A percentile compares a stretch with the other conserved stretches of the same genome.
Evolutionary conservation across 2,797 vertebrate species (phyloP).

Genomic region (Macropus fuliginosus): DNA sequence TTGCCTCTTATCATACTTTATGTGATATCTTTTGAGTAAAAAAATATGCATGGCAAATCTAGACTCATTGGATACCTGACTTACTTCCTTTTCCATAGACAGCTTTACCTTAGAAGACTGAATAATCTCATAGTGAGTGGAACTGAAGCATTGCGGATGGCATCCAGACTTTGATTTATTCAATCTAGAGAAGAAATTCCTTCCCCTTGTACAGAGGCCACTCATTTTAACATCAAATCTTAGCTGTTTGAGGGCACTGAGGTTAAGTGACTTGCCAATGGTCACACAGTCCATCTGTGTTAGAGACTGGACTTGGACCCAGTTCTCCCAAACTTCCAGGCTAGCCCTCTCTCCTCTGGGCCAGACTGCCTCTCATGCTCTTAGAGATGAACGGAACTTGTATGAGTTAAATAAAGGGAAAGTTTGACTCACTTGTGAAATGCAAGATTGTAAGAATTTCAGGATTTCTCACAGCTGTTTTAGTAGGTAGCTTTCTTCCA

Average conservation of each 20-base stretch:
- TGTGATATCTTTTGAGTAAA: not conserved
- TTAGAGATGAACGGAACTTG: constrained; percentile 52
- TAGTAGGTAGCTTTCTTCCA: constrained; percentile 61
- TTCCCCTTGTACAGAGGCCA: not conserved
- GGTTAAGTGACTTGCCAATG: not conserved
- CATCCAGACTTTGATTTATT: not conserved
- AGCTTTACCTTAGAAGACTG: not conserved
- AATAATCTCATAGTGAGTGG: not conserved
- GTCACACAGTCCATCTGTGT: not conserved
- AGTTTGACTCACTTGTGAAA: constrained; percentile 53
- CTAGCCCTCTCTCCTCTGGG: not conserved
- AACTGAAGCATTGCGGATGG: not conserved
- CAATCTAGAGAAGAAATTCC: not conserved
- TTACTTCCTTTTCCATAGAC: not conserved
- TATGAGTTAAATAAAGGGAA: constrained; percentile 33
- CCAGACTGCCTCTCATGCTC: not conserved
- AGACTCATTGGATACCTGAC: not conserved
- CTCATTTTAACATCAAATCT: not conserved
- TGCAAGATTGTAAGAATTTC: constrained; percentile 51
- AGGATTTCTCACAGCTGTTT: constrained; percentile 69
- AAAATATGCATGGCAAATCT: not conserved
- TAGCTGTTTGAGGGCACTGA: not conserved
- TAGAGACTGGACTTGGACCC: not conserved
- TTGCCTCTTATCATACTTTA: not conserved
- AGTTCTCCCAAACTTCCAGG: not conserved